Conservation (phyloP, 2,113 vertebrate genomes). For the Rhadina sibilatrix region DNA sequence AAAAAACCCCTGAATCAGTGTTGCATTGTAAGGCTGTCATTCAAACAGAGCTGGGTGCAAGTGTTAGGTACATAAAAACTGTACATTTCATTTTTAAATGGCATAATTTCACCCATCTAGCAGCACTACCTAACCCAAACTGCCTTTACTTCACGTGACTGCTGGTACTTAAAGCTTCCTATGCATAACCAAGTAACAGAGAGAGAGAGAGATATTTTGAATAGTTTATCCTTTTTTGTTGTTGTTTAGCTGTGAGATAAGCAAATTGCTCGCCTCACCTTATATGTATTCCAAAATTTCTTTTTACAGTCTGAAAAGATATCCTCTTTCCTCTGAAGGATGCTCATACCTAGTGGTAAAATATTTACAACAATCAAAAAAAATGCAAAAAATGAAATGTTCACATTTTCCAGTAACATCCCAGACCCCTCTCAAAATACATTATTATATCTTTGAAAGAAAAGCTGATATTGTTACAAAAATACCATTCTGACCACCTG, state of each 20-base stretch:
- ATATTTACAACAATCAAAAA: slow-evolving; percentile 17
- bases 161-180: background rate
- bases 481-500: background rate
- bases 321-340: slow-evolving; percentile 86
- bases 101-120: background rate
- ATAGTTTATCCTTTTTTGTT: background rate
- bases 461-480: background rate
- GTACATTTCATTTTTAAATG: background rate
- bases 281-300: slow-evolving; percentile 90
- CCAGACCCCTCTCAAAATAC: background rate
- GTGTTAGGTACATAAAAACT: background rate
- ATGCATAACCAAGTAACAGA: background rate
- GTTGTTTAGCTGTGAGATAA: background rate
- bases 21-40: background rate
- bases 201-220: background rate
- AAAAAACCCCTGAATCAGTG: background rate
- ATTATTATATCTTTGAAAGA: background rate
- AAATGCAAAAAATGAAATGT: background rate
- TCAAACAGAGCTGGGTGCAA: background rate
- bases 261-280: slow-evolving; percentile 70
- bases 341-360: slow-evolving; percentile 81
- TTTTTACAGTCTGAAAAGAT: slow-evolving; percentile 84
- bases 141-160: background rate
- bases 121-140: background rate
- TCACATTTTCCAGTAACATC: background rate